Percentiles rank a stretch among this genome's conserved stretches.
Conservation (phyloP, 2,113 vertebrate genomes). For the Hydropotes inermis region DNA sequence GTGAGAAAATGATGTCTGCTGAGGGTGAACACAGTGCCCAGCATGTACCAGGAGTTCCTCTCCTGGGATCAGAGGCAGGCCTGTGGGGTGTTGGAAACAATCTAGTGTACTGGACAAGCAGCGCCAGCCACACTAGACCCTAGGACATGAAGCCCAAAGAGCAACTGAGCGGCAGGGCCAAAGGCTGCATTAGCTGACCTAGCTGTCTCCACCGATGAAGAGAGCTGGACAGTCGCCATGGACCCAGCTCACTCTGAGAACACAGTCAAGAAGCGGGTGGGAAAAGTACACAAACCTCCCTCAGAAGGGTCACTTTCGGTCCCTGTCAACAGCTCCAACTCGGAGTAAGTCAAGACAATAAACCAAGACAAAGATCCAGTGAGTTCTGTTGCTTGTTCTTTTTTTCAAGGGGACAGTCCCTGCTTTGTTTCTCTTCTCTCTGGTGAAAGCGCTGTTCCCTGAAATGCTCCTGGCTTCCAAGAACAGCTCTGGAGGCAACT, state of each 20-base stretch:
- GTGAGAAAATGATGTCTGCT: background rate
- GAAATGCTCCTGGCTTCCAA: slow-evolving; percentile 61
- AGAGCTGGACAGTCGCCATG: background rate
- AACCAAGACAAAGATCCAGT: slow-evolving; percentile 11
- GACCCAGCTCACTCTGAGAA: background rate
- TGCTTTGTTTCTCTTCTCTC: slow-evolving; percentile 67
- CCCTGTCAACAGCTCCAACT: slow-evolving; percentile 29
- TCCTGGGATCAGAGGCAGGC: background rate
- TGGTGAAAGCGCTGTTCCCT: slow-evolving; percentile 47
- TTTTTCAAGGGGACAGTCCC: slow-evolving; percentile 58
- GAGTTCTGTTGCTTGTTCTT: slow-evolving; percentile 37
- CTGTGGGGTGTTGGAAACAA: background rate
- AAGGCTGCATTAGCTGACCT: background rate
- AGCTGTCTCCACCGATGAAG: background rate
- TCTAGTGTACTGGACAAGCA: background rate
- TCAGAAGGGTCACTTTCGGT: background rate
- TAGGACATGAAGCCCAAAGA: background rate
- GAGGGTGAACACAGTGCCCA: background rate
- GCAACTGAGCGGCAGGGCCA: background rate
- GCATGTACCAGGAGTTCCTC: background rate
- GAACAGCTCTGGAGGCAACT: slow-evolving; percentile 51
- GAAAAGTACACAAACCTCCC: background rate
- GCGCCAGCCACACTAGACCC: background rate
- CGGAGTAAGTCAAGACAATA: slow-evolving; percentile 48
- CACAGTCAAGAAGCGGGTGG: background rate